Conservation (phyloP, 1,140 invertebrate species). For the Glossosoma conforme region DNA sequence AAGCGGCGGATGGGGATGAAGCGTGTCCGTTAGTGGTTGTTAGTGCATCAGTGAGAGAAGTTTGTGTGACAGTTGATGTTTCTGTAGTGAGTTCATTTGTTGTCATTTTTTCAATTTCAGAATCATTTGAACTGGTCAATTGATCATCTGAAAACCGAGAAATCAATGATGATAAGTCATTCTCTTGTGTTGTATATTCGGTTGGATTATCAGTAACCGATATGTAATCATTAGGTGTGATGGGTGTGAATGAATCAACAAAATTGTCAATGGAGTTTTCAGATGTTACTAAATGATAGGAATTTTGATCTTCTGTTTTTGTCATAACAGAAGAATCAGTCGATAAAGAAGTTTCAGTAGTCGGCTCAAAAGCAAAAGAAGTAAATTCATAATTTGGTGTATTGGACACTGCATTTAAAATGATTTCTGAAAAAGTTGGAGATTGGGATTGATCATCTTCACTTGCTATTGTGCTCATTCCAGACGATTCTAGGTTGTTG, state of each 20-base stretch:
- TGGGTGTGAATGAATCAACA: background rate
- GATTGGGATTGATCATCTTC: too few relatives aligned
- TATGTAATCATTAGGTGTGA: background rate
- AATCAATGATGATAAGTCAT: background rate
- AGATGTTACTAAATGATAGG: too few relatives aligned
- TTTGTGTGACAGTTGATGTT: constrained; percentile 4
- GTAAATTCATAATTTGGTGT: too few relatives aligned
- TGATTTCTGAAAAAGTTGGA: too few relatives aligned
- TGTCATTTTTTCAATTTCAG: constrained; percentile 11
- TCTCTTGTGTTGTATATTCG: background rate
- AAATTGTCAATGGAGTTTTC: constrained; percentile 1
- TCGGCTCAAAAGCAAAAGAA: too few relatives aligned
- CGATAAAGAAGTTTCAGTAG: too few relatives aligned
- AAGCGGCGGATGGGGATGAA: constrained; percentile 8
- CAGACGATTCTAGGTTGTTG: too few relatives aligned
- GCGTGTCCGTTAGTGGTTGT: constrained; percentile 16
- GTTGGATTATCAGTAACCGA: background rate
- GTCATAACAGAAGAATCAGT: too few relatives aligned
- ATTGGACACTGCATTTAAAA: too few relatives aligned
- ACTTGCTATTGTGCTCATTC: too few relatives aligned
- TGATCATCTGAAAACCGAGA: background rate
- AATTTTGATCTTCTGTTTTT: too few relatives aligned
- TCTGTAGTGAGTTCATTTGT: constrained; percentile 10
- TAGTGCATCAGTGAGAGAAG: constrained; percentile 17
- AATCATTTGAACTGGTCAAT: constrained; percentile 2